These are phyloP conservation scores for Tympanuchus pallidicinctus DNA, from an alignment of 2,113 vertebrate species.

Conservation along the genomic window DNA sequence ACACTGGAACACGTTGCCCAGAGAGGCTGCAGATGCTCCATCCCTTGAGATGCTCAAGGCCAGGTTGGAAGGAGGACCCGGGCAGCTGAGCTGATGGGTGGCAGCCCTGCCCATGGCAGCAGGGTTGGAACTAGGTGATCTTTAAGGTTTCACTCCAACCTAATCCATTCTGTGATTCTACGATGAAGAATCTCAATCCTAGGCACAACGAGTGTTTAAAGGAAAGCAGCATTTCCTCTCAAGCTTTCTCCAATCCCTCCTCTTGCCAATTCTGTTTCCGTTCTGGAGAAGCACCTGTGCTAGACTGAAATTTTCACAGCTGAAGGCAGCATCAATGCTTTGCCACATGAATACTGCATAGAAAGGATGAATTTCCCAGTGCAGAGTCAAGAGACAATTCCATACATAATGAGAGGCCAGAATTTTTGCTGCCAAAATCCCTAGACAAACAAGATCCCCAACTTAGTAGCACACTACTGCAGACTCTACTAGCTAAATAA, in stretches of 20 bases:
- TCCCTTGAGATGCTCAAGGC: too few species aligned
- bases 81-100: too few species aligned
- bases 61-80: too few species aligned
- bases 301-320: background rate
- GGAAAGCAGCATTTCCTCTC: background rate
- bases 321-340: background rate
- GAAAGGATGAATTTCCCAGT: background rate
- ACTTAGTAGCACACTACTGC: background rate
- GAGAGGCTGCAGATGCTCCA: too few species aligned
- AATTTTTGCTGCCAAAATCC: background rate
- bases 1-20: too few species aligned
- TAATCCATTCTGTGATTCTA: too few species aligned
- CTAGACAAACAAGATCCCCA: background rate
- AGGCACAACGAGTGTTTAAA: background rate
- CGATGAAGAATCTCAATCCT: background rate
- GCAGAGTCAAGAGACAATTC: background rate
- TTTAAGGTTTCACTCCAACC: too few species aligned
- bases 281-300: background rate
- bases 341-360: background rate
- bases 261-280: background rate
- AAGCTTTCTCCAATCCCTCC: background rate
- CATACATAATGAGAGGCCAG: background rate
- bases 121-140: too few species aligned
- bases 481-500: accelerated
- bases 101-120: too few species aligned